Evolutionary conservation across 2,113 vertebrate species (phyloP).

Genomic region (Eulemur rufifrons): DNA sequence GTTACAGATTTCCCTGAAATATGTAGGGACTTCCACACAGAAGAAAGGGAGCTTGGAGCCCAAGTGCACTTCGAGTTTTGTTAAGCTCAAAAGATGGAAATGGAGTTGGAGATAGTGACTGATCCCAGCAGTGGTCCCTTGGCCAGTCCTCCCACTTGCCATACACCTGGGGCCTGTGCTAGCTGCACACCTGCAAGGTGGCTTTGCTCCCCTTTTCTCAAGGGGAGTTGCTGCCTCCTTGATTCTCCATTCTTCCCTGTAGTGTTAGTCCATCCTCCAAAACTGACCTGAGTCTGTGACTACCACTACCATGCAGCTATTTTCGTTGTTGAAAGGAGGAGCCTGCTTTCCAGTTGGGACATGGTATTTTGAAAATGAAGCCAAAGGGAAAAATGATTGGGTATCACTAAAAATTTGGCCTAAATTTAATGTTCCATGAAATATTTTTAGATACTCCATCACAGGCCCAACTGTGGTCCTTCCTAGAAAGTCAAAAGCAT

Average conservation of each 20-base stretch:
- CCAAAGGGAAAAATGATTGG: neutral
- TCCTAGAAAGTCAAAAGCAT: neutral
- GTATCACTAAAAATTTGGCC: neutral
- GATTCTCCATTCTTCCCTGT: neutral
- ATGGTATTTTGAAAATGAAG: neutral
- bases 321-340: neutral
- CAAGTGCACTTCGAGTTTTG: neutral
- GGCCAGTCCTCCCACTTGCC: neutral
- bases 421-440: neutral
- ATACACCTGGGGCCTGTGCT: fast-evolving
- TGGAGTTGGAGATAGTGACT: fast-evolving
- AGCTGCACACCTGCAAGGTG: fast-evolving
- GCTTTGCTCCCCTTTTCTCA: neutral
- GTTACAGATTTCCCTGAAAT: slow-evolving; percentile 75
- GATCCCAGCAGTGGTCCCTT: fast-evolving
- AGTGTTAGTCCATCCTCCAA: neutral
- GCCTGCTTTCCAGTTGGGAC: neutral
- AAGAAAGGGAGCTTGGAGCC: neutral
- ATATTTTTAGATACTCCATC: neutral
- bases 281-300: neutral
- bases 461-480: neutral
- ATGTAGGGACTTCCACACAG: slow-evolving; percentile 39
- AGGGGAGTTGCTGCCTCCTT: neutral
- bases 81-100: neutral
- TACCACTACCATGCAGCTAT: fast-evolving